A percentile compares a stretch with the other conserved stretches of the same genome.
These are phyloP conservation scores for Loripinus fragilis DNA, from an alignment of 2,888 invertebrate genomes.

Conservation along the genomic window DNA sequence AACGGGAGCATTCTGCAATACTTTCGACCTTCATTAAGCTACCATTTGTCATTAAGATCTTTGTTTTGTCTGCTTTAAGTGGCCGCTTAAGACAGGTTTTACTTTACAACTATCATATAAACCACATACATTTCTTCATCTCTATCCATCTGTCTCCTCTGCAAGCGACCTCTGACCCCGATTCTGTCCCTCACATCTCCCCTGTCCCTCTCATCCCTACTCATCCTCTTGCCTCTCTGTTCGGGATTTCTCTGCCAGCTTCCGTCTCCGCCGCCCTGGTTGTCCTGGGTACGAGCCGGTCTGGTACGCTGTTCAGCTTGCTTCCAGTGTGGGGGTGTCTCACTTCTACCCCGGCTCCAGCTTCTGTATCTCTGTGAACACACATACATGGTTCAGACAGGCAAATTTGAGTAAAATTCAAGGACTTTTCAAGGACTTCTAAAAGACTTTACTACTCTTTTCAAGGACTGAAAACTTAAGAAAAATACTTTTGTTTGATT, in stretches of 20 bases:
- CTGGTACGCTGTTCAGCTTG: constrained; percentile 58
- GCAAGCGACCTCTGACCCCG: constrained; percentile 19
- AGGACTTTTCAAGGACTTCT: no score
- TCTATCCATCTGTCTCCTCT: constrained; percentile 27
- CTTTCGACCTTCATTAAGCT: no score
- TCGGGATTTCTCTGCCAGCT: constrained; percentile 38
- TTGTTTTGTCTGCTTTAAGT: no score
- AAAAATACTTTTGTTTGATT: no score
- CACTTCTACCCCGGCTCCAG: constrained; percentile 86
- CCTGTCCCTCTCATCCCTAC: constrained; percentile 16
- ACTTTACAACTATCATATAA: no score
- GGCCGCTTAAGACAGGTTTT: no score
- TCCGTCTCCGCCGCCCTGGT: constrained; percentile 20
- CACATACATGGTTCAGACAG: no score
- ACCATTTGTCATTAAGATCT: no score
- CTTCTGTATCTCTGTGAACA: constrained; percentile 44
- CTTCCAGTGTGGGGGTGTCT: constrained; percentile 97
- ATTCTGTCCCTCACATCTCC: constrained; percentile 29
- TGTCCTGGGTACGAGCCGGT: constrained; percentile 15
- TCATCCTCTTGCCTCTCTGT: constrained; percentile 17
- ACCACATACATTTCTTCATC: constrained; percentile 16
- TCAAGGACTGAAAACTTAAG: no score
- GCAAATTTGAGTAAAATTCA: no score
- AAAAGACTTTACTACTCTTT: no score
- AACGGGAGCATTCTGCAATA: no score